Conservation (phyloP, 2,113 vertebrate species). For the Dascyllus trimaculatus region DNA sequence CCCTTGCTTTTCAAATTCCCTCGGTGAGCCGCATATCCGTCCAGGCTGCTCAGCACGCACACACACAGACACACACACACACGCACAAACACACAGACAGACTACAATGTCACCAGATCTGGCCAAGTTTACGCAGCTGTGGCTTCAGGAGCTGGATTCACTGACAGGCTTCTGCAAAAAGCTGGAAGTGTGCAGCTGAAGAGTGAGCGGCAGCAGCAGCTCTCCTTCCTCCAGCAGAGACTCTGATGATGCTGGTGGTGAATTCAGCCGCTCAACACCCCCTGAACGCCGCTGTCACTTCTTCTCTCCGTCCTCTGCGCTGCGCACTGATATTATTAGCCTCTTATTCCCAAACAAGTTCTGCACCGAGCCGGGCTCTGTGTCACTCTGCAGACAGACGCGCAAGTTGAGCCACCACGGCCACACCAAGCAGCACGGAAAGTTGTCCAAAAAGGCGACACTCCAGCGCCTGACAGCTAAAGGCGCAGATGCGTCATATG, state of each 20-base stretch:
- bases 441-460: conserved; percentile 60
- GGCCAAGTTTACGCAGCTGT: conserved; percentile 73
- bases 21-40: conserved; percentile 66
- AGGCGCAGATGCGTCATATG: conserved; percentile 61
- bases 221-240: conserved; percentile 45
- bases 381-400: conserved; percentile 19
- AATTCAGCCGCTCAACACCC: conserved; percentile 50
- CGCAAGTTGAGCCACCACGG: conserved; percentile 47
- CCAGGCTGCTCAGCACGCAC: conserved; percentile 34
- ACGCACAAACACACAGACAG: conserved; percentile 6
- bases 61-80: neutral
- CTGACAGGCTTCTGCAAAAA: conserved; percentile 18
- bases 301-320: conserved; percentile 13
- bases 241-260: conserved; percentile 51
- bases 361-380: conserved; percentile 30
- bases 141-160: conserved; percentile 29
- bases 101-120: conserved; percentile 62
- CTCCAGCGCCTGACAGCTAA: conserved; percentile 2
- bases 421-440: conserved; percentile 36
- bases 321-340: neutral
- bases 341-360: conserved; percentile 65
- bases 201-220: conserved; percentile 52
- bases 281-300: conserved; percentile 26
- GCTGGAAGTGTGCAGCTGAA: conserved; percentile 31
- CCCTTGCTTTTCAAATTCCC: conserved; percentile 64